Conservation (phyloP, 2,113 vertebrate genomes). For the Aegithalos caudatus region DNA sequence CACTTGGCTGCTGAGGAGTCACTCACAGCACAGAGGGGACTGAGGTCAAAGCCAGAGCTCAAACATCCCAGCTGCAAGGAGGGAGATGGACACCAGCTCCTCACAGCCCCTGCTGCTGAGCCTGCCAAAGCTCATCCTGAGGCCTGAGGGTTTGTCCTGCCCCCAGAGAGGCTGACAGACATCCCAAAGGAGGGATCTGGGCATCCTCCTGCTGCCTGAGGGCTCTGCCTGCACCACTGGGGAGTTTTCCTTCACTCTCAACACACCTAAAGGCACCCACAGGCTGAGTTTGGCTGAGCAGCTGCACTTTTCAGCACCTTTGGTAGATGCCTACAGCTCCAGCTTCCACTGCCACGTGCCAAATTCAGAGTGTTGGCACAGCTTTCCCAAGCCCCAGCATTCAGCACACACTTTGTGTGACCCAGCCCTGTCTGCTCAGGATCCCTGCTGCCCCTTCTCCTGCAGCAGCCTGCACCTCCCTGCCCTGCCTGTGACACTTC, state of each 20-base stretch:
- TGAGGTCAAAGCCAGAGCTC: not conserved
- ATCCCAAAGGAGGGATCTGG: not conserved
- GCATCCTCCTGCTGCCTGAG: not conserved
- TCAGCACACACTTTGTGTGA: not conserved
- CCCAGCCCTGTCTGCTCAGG: not conserved
- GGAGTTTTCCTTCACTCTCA: not conserved
- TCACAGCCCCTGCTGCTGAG: not conserved
- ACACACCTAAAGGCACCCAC: not conserved
- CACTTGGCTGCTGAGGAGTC: not conserved
- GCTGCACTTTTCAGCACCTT: not conserved
- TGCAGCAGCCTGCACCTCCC: not conserved
- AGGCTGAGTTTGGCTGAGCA: not conserved
- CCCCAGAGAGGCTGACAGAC: not conserved
- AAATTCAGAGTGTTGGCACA: not conserved
- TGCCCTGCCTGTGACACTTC: not conserved
- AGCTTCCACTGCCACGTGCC: not conserved
- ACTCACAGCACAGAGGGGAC: not conserved
- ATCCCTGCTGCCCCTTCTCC: not conserved
- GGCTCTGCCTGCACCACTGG: not conserved
- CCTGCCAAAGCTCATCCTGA: not conserved
- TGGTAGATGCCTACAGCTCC: not conserved
- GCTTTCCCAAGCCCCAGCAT: not conserved
- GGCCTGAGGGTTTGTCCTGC: not conserved
- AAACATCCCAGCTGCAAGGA: not conserved
- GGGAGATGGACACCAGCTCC: fast-evolving